Conservation (phyloP, 2,888 invertebrate species). For the Lomographa bimaculata region DNA sequence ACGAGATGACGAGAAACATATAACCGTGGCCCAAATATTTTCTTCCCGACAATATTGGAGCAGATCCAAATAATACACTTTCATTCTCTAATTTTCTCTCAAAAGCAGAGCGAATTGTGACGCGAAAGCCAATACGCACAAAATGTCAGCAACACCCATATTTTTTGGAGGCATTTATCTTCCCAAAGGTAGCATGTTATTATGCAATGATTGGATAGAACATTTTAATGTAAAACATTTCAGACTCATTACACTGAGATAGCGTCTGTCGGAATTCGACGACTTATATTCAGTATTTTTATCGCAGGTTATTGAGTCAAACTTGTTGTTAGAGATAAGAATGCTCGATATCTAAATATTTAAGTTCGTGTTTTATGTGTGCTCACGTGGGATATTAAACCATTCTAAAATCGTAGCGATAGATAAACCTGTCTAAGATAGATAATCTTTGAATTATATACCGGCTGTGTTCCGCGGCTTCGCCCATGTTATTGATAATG, state of each 20-base stretch:
- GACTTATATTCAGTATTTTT: conserved; percentile 56
- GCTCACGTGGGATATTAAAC: conserved; percentile 35
- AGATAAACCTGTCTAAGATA: background rate
- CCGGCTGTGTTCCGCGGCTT: no score
- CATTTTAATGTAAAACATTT: conserved; percentile 37
- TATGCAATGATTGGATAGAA: conserved; percentile 42
- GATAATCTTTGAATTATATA: no score
- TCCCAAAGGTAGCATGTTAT: conserved; percentile 33
- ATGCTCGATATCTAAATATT: conserved; percentile 38
- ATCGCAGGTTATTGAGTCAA: conserved; percentile 78
- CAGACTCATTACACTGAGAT: conserved; percentile 50
- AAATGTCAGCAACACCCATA: conserved; percentile 2
- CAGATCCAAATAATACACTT: conserved; percentile 70
- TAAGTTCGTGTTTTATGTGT: conserved; percentile 23
- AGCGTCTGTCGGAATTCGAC: conserved; percentile 56
- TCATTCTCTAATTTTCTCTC: conserved; percentile 60
- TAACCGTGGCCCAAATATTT: conserved; percentile 79
- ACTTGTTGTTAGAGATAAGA: conserved; percentile 61
- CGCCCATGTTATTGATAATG: no score
- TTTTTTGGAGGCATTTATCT: conserved; percentile 1
- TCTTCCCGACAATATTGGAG: conserved; percentile 67
- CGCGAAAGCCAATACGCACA: conserved; percentile 12
- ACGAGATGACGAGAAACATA: conserved; percentile 66
- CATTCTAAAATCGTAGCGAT: conserved; percentile 8
- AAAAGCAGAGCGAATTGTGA: conserved; percentile 21